Percentiles rank a stretch among this genome's conserved stretches.
phyloP scores from a whole-genome alignment of 1,140 invertebrate genomes.

The Reticulitermes speratus region DNA sequence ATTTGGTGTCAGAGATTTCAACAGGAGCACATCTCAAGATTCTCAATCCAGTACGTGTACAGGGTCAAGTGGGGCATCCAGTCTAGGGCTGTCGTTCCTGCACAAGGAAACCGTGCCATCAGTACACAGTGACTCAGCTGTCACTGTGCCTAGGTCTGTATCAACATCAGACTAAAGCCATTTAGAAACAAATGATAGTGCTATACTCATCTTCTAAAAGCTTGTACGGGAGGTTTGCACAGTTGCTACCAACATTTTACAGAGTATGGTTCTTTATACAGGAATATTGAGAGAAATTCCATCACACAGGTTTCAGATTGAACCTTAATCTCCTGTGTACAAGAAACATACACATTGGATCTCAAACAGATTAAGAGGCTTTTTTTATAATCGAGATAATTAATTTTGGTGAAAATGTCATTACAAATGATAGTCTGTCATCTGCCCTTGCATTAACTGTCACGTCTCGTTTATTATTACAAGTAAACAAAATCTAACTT shows the following conservation, averaged over 20 bases:
- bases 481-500: no score
- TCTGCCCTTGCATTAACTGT: no score
- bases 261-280: not conserved
- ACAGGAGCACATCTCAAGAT: constrained; percentile 16
- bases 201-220: no score
- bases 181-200: no score
- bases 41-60: not conserved
- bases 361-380: no score
- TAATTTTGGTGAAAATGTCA: no score
- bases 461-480: no score
- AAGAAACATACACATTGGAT: no score
- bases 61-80: constrained; percentile 36
- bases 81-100: constrained; percentile 36
- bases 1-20: not conserved
- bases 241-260: no score
- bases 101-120: constrained; percentile 16
- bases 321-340: no score
- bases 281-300: not conserved
- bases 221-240: not conserved
- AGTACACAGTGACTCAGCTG: constrained; percentile 7
- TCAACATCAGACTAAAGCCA: not conserved
- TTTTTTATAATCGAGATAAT: no score
- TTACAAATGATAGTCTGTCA: no score
- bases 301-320: not conserved
- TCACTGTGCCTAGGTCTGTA: not conserved